Percentiles rank a stretch among this genome's conserved stretches.
phyloP scores from a whole-genome alignment of 2,113 vertebrate genomes.

The Oostethus manadensis region DNA sequence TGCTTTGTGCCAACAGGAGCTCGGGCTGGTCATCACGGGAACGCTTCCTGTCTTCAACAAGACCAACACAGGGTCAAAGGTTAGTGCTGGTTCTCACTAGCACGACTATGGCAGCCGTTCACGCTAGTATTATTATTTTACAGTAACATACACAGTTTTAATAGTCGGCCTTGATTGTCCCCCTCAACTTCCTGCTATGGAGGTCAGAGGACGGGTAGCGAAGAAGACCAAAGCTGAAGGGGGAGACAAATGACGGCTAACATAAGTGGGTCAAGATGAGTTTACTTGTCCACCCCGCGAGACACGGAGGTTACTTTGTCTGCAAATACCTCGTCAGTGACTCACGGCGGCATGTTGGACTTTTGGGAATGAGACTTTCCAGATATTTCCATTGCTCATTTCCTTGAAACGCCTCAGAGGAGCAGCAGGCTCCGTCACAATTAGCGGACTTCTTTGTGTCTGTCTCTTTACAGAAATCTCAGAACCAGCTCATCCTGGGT shows the following conservation, averaged over 20 bases:
- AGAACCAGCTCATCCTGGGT: constrained; percentile 93
- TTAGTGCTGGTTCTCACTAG: constrained; percentile 4
- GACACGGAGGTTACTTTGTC: constrained; percentile 26
- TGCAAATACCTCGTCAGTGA: constrained; percentile 61
- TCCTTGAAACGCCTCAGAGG: constrained; percentile 48
- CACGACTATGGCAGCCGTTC: no score
- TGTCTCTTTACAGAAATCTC: constrained; percentile 32
- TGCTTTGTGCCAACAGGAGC: constrained; percentile 65
- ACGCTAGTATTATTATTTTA: no score
- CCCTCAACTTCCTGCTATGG: background rate
- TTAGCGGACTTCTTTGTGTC: background rate
- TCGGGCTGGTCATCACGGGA: constrained; percentile 88
- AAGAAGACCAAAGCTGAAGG: constrained; percentile 48
- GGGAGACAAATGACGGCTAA: constrained; percentile 50
- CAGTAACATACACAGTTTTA: no score
- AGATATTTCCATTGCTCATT: constrained; percentile 44
- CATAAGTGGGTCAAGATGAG: constrained; percentile 67
- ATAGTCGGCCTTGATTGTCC: background rate
- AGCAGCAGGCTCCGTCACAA: constrained; percentile 46
- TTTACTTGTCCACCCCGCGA: constrained; percentile 40
- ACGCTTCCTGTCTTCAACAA: constrained; percentile 88
- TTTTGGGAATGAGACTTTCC: constrained; percentile 51
- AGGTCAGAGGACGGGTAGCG: background rate
- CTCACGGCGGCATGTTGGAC: constrained; percentile 48
- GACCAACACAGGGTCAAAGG: constrained; percentile 68